Conservation (phyloP, 2,888 invertebrate species). For the Barypeithes pellucidus region DNA sequence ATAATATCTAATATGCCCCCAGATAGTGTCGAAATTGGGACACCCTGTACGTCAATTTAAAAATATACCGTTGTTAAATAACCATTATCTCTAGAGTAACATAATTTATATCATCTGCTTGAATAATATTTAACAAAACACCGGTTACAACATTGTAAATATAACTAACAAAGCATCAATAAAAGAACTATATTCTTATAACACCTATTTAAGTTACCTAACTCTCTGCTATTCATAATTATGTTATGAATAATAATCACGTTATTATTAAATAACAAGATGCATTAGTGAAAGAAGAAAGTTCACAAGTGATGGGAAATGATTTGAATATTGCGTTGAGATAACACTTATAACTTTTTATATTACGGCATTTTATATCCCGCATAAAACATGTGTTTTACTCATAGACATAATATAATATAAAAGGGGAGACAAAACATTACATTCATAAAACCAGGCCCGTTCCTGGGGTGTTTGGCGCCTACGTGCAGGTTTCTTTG, state of each 20-base stretch:
- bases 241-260: conserved; percentile 20
- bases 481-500: too few species aligned
- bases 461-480: too few species aligned
- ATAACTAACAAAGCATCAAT: background rate
- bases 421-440: too few species aligned
- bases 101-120: background rate
- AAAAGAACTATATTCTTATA: background rate
- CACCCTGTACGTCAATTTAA: too few species aligned
- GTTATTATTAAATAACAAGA: conserved; percentile 16
- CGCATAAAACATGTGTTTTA: too few species aligned
- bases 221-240: background rate
- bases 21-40: too few species aligned
- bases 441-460: too few species aligned
- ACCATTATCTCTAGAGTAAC: too few species aligned
- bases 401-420: too few species aligned
- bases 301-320: background rate
- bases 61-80: too few species aligned
- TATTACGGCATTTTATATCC: conserved; percentile 14
- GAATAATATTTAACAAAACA: background rate
- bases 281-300: conserved; percentile 22
- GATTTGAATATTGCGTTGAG: background rate
- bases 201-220: conserved; percentile 15
- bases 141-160: background rate
- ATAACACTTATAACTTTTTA: background rate
- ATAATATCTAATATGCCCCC: too few species aligned